Percentiles rank a stretch among this genome's conserved stretches.
Conservation (phyloP, 2,113 vertebrate species). For the Scortum barcoo region DNA sequence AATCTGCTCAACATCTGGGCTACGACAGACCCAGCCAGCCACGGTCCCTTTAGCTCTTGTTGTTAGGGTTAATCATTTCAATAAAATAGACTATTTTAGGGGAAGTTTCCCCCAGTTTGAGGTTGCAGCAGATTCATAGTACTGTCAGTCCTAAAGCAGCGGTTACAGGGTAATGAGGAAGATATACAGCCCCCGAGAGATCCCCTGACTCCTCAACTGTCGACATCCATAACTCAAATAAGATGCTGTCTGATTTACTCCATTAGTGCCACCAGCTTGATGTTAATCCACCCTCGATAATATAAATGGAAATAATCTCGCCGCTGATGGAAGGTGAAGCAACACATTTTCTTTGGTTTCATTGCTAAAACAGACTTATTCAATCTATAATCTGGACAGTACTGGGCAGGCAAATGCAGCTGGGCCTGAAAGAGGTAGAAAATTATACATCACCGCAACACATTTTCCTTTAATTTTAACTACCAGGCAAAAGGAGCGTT, state of each 20-base stretch:
- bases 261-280: not conserved
- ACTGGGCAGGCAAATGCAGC: not conserved
- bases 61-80: not conserved
- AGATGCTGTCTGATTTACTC: conserved; percentile 8
- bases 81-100: not conserved
- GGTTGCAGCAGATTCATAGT: not conserved
- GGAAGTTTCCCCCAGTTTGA: not conserved
- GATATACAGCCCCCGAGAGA: not conserved
- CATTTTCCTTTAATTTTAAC: conserved; percentile 22
- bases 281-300: not conserved
- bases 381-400: not conserved
- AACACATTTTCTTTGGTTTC: not conserved
- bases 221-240: not conserved
- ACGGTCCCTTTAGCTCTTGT: conserved; percentile 20
- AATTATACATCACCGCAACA: not conserved
- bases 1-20: conserved; percentile 82
- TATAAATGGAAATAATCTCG: conserved; percentile 1
- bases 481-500: not conserved
- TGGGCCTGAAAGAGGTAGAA: not conserved
- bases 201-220: not conserved
- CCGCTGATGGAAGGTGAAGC: conserved; percentile 1
- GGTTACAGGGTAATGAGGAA: not conserved
- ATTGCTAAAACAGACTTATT: not conserved
- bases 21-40: conserved; percentile 30
- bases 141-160: not conserved